Evolutionary conservation across 2,797 vertebrate species (phyloP).

Genomic region (Sebastes paucispinis): DNA sequence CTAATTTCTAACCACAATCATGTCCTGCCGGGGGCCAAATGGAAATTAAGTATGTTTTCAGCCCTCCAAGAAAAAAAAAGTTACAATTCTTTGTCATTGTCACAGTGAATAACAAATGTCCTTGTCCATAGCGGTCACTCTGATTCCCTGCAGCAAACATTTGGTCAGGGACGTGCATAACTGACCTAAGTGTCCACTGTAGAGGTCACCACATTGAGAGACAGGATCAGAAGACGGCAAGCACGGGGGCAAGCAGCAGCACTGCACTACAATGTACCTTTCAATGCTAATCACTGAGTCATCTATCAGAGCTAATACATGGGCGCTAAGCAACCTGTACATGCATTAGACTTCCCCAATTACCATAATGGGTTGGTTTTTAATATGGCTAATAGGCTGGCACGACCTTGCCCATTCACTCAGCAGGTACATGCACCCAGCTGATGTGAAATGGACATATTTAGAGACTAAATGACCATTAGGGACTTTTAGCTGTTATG

Average conservation of each 20-base stretch:
- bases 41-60: slow-evolving; percentile 15
- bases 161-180: slow-evolving; percentile 48
- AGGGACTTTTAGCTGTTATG: slow-evolving; percentile 70
- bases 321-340: slow-evolving; percentile 83
- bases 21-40: neutral
- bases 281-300: slow-evolving; percentile 79
- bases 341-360: slow-evolving; percentile 83
- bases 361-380: slow-evolving; percentile 86
- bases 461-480: slow-evolving; percentile 80
- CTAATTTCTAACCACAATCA: neutral
- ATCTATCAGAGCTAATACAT: slow-evolving; percentile 86
- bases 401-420: slow-evolving; percentile 85
- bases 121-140: slow-evolving; percentile 38
- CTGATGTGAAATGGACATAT: slow-evolving; percentile 78
- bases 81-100: slow-evolving; percentile 10
- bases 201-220: slow-evolving; percentile 62
- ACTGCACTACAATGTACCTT: slow-evolving; percentile 71
- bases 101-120: slow-evolving; percentile 36
- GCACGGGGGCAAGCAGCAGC: slow-evolving; percentile 41
- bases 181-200: slow-evolving; percentile 57
- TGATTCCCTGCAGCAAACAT: slow-evolving; percentile 53
- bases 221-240: slow-evolving; percentile 58
- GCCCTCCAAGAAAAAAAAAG: neutral
- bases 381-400: slow-evolving; percentile 88
- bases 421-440: slow-evolving; percentile 77